These are phyloP conservation scores for Atopsyche davidsoni DNA, from an alignment of 1,140 invertebrate genomes.

Conservation along the genomic window DNA sequence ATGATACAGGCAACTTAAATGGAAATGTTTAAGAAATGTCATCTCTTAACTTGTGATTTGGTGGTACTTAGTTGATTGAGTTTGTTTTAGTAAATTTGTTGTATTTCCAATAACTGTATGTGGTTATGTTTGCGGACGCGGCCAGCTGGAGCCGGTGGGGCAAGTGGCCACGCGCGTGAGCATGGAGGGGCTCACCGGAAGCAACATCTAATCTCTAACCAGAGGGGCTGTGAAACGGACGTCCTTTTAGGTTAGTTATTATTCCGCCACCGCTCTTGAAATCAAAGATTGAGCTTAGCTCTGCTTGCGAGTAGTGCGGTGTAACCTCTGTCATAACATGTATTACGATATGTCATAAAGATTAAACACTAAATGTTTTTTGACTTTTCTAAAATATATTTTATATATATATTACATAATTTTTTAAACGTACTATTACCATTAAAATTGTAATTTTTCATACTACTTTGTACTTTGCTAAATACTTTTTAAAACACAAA, in stretches of 20 bases:
- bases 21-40: constrained; percentile 21
- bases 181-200: constrained; percentile 29
- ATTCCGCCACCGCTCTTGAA: too few species aligned
- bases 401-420: too few species aligned
- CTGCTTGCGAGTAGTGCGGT: too few species aligned
- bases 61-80: constrained; percentile 18
- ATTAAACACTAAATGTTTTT: too few species aligned
- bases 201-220: constrained; percentile 22
- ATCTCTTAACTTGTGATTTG: constrained; percentile 20
- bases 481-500: neutral
- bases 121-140: constrained; percentile 8
- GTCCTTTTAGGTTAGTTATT: too few species aligned
- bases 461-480: neutral
- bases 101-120: neutral
- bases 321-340: too few species aligned
- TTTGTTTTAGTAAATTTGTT: neutral
- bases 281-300: too few species aligned
- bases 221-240: neutral
- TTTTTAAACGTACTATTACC: too few species aligned
- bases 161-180: constrained; percentile 26
- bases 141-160: constrained; percentile 23
- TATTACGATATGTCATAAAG: too few species aligned
- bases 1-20: constrained; percentile 21
- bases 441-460: too few species aligned
- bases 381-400: too few species aligned